phyloP scores from a whole-genome alignment of 2,113 vertebrate genomes.

The Suncus etruscus region DNA sequence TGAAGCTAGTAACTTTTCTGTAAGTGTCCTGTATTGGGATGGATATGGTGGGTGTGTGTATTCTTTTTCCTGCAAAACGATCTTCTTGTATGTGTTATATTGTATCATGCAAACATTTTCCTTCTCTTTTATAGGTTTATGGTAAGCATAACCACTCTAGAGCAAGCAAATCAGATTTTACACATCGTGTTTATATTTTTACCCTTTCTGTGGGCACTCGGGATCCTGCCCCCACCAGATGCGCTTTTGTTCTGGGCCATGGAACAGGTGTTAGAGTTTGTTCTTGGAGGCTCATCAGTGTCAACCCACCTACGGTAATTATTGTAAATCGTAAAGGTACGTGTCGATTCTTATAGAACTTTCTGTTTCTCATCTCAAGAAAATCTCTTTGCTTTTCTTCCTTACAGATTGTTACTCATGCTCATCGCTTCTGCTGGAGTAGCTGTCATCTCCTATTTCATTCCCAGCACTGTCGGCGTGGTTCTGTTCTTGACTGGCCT shows the following conservation, averaged over 20 bases:
- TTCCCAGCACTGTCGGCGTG: conserved; percentile 93
- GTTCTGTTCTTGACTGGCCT: conserved; percentile 95
- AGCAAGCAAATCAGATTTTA: conserved; percentile 94
- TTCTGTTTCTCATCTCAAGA: conserved; percentile 83
- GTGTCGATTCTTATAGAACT: conserved; percentile 54
- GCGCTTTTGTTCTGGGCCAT: conserved; percentile 96
- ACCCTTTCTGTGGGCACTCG: conserved; percentile 96
- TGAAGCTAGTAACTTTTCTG: conserved; percentile 30
- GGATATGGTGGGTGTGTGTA: not conserved
- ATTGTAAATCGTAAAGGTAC: conserved; percentile 68
- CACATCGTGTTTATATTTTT: conserved; percentile 95
- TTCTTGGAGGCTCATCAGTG: conserved; percentile 96
- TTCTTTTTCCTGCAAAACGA: conserved; percentile 32
- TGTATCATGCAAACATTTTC: conserved; percentile 77
- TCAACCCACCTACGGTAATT: conserved; percentile 94
- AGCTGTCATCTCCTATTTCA: conserved; percentile 93
- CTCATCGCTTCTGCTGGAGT: conserved; percentile 92
- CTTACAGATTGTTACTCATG: conserved; percentile 94
- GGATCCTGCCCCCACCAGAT: conserved; percentile 94
- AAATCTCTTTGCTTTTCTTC: conserved; percentile 80
- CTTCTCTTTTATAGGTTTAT: conserved; percentile 90
- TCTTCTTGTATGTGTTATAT: conserved; percentile 2
- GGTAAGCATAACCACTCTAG: conserved; percentile 89
- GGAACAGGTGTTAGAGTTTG: conserved; percentile 96
- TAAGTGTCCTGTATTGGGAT: not conserved